Evolutionary conservation across 2,797 vertebrate genomes (phyloP), one percentile per base, ranked within the genome.

Genomic region (Ataeniobius toweri): DNA sequence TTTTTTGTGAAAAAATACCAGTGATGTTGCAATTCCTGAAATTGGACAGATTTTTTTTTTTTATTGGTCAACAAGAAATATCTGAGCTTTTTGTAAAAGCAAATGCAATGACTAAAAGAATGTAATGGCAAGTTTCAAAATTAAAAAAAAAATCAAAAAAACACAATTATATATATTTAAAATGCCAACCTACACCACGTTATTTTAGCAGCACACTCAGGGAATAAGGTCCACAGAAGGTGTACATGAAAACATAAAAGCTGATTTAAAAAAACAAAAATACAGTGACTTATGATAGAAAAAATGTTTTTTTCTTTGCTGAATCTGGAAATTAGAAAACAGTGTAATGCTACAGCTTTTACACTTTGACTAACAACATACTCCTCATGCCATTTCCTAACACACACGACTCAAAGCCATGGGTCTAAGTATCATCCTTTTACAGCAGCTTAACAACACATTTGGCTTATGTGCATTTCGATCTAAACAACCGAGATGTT

Each of bases 331-430:
- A 88, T 80, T 72, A 75, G 75, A 82, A 87, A 86, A 85, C 71
- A 86, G 83, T 85, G 80, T 73, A 85, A 90, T 89, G 89, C 90
- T 91, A 93, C 88, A 85, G 70, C 80, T 86, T 89, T 83, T 82
- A 90, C 81, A 77, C 75, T 80, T 82, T 83, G 77, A 90, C 77
- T 76, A 77, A 89, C 81, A 91, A 74, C 75, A 80, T 83, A 81
- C 36, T 84, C 83, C 63, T 90, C 78, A 83, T 87, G 90, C 89
- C 85, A 36, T 89, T 89, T 69, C 72, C 88, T 86, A 89, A 84
- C 78, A 84, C 84, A 90, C 88, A 86, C 59, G 81, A 91, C 84
- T 91, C 81, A 86, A 69, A 85, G 87, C 86, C 87, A 91, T 83
- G 77, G 72, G 72, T 90, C 89, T 93, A 92, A 81, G 89, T 78